Conservation (phyloP, 2,113 vertebrate species). For the Micromys minutus region DNA sequence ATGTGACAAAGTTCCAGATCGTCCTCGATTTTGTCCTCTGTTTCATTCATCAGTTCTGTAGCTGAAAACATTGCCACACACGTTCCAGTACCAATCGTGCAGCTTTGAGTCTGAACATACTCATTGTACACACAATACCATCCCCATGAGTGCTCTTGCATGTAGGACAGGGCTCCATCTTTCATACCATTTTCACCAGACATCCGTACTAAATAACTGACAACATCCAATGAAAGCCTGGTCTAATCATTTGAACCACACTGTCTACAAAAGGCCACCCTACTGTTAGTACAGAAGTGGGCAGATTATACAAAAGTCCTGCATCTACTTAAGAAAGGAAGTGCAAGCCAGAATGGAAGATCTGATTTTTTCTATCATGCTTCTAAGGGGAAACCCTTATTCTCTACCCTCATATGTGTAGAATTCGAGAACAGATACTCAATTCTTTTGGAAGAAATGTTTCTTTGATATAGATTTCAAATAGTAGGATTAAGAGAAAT, state of each 20-base stretch:
- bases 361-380: slow-evolving; percentile 3
- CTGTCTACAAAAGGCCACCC: slow-evolving; percentile 8
- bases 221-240: slow-evolving; percentile 16
- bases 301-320: background rate
- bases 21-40: background rate
- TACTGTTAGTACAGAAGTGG: slow-evolving; percentile 55
- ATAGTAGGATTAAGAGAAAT: background rate
- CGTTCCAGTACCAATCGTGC: background rate
- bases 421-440: background rate
- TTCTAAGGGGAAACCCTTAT: background rate
- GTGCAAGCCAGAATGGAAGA: background rate
- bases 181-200: background rate
- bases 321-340: background rate
- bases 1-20: background rate
- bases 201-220: background rate
- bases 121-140: background rate
- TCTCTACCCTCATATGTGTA: background rate
- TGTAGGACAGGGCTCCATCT: background rate
- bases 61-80: background rate
- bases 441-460: background rate
- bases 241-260: background rate
- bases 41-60: background rate
- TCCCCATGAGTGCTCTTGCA: background rate
- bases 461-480: background rate
- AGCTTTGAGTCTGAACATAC: background rate